A percentile compares a stretch with the other conserved stretches of the same genome.
Conservation (phyloP, 2,113 vertebrate genomes). For the Platichthys flesus region DNA sequence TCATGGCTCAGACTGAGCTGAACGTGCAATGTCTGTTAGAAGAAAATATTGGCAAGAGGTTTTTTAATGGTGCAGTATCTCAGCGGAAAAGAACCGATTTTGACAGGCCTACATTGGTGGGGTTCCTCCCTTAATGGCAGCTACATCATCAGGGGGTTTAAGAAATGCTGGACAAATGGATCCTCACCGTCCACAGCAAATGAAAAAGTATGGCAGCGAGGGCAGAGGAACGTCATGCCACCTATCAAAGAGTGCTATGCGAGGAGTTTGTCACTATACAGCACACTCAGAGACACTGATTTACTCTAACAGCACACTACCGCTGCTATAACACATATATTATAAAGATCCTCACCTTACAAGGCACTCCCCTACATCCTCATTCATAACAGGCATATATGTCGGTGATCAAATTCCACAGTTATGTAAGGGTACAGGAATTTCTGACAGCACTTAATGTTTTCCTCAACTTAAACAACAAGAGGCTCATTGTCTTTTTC, state of each 20-base stretch:
- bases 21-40: constrained; percentile 9
- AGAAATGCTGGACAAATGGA: constrained; percentile 47
- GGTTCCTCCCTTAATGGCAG: constrained; percentile 41
- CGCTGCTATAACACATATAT: too few species aligned
- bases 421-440: too few species aligned
- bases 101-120: constrained; percentile 40
- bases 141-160: constrained; percentile 35
- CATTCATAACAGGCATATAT: too few species aligned
- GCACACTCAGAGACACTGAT: constrained; percentile 13
- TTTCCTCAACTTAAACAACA: neutral
- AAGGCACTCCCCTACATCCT: too few species aligned
- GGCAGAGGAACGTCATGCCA: constrained; percentile 12
- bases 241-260: constrained; percentile 24
- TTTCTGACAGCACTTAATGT: neutral
- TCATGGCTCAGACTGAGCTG: constrained; percentile 15
- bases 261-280: constrained; percentile 31
- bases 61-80: constrained; percentile 50
- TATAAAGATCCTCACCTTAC: too few species aligned
- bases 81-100: constrained; percentile 19
- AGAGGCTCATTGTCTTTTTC: too few species aligned
- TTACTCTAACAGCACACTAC: neutral
- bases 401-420: too few species aligned
- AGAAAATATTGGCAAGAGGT: constrained; percentile 10
- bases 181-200: constrained; percentile 15
- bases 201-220: constrained; percentile 21